phyloP scores from a whole-genome alignment of 2,113 vertebrate species.

The human region GRCh38 chr4:137800501-137801000 shows the following conservation, averaged over 20 bases:
- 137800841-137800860: not conserved
- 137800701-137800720: not conserved
- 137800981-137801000: constrained; percentile 10
- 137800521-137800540: not conserved
- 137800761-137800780: not conserved
- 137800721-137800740: not conserved
- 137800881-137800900: not conserved
- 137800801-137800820: not conserved
- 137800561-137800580: not conserved
- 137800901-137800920: not conserved
- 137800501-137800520: not conserved
- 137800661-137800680: not conserved
- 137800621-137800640: not conserved
- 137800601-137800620: not conserved
- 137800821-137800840: not conserved
- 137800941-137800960: not conserved
- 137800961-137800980: not conserved
- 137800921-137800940: not conserved
- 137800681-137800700: not conserved
- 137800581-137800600: not conserved
- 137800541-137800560: not conserved
- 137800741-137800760: not conserved
- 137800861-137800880: not conserved
- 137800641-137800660: not conserved
- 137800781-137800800: not conserved